Evolutionary conservation across 2,888 invertebrate species (phyloP).

Genomic region (Allacma fusca): DNA sequence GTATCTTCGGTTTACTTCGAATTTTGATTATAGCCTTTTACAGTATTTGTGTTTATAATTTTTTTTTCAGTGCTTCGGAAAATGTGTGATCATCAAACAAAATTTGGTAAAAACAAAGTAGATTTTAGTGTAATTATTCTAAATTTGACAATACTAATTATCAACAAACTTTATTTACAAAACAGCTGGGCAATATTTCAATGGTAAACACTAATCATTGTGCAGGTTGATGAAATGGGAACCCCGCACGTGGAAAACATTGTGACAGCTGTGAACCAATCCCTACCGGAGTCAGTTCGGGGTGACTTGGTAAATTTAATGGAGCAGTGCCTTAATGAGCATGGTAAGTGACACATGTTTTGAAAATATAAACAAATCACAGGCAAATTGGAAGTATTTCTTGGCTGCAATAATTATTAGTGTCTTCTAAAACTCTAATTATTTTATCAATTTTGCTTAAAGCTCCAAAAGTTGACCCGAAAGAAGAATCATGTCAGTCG

Average conservation of each 20-base stretch:
- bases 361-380: no score
- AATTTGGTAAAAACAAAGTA: constrained; percentile 16
- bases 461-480: constrained; percentile 25
- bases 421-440: no score
- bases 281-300: constrained; percentile 19
- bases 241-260: constrained; percentile 16
- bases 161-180: not conserved
- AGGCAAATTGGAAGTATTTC: no score
- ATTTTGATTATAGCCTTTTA: no score
- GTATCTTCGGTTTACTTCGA: no score
- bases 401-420: no score
- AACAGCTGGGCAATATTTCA: not conserved
- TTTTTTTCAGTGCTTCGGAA: constrained; percentile 31
- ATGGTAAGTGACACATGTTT: constrained; percentile 16
- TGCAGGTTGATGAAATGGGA: constrained; percentile 23
- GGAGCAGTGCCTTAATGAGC: constrained; percentile 1
- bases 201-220: not conserved
- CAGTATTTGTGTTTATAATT: no score
- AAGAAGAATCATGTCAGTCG: constrained; percentile 20
- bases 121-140: not conserved
- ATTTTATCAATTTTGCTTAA: not conserved
- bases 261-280: not conserved
- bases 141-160: not conserved
- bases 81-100: constrained; percentile 28
- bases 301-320: constrained; percentile 7